phyloP scores from a whole-genome alignment of 92 coral and sea anemone genomes.

The Montipora capitata region DNA sequence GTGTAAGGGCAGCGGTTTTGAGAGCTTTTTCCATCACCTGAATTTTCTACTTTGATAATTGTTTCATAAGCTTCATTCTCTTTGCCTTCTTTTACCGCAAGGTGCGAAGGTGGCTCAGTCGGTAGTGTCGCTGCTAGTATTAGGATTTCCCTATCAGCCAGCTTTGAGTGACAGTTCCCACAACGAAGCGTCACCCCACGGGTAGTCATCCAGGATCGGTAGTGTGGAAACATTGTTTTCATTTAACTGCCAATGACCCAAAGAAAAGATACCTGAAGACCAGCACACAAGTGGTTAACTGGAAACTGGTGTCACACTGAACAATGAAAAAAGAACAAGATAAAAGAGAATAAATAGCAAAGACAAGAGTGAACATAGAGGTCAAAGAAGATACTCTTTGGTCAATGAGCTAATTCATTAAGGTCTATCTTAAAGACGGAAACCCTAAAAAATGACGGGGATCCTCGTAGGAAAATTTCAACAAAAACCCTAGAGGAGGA shows the following conservation, averaged over 20 bases:
- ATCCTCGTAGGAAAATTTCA: too few species aligned
- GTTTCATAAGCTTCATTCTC: constrained; percentile 47
- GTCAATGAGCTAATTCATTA: too few species aligned
- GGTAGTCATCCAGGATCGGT: not conserved
- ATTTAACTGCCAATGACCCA: not conserved
- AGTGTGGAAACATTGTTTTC: not conserved
- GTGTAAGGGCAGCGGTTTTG: constrained; percentile 63
- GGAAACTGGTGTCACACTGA: too few species aligned
- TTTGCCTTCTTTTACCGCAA: constrained; percentile 64
- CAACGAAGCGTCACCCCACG: constrained; percentile 53
- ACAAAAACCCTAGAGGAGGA: too few species aligned
- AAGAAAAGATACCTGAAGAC: too few species aligned
- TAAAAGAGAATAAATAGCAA: too few species aligned
- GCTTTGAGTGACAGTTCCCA: constrained; percentile 46
- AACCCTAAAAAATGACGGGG: too few species aligned
- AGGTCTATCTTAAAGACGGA: too few species aligned
- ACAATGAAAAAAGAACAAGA: too few species aligned
- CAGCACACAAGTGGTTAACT: too few species aligned
- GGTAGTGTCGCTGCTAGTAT: constrained; percentile 76
- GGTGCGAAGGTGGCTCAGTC: constrained; percentile 76
- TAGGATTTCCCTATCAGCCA: constrained; percentile 70
- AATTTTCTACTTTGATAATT: constrained; percentile 53
- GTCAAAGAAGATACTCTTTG: too few species aligned
- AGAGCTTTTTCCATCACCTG: constrained; percentile 53
- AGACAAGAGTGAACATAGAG: too few species aligned